phyloP scores from a whole-genome alignment of 2,113 vertebrate genomes.

The Antechinus flavipes region DNA sequence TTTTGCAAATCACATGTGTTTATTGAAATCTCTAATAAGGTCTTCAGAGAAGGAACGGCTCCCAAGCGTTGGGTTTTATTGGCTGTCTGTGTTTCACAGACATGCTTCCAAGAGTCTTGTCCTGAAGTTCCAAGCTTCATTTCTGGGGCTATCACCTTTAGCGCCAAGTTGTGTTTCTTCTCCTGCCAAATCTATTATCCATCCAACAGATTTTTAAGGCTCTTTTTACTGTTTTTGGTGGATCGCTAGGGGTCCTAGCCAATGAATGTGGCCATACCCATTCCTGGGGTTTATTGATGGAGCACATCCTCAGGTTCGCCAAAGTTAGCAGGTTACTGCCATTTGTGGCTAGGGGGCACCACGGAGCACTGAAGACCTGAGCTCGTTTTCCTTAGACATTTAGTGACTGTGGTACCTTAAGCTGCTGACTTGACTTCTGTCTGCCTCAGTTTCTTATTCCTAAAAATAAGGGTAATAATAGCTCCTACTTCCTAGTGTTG shows the following conservation, averaged over 20 bases:
- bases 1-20: not conserved
- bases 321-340: not conserved
- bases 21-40: constrained; percentile 56
- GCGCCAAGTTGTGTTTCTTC: not conserved
- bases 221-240: not conserved
- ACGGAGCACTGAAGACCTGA: not conserved
- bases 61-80: constrained; percentile 39
- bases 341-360: not conserved
- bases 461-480: not conserved
- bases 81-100: constrained; percentile 41
- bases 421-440: not conserved
- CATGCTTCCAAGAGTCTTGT: constrained; percentile 44
- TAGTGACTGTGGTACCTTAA: not conserved
- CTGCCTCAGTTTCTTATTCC: not conserved
- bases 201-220: not conserved
- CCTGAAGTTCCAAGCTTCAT: not conserved
- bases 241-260: not conserved
- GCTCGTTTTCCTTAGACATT: not conserved
- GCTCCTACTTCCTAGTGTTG: not conserved
- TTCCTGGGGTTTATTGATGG: not conserved
- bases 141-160: constrained; percentile 10
- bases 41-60: constrained; percentile 35
- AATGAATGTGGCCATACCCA: not conserved
- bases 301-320: not conserved
- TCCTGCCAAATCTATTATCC: not conserved